These are phyloP conservation scores for Drosophila birchii DNA, from an alignment of 2,888 invertebrate genomes.

Conservation along the genomic window DNA sequence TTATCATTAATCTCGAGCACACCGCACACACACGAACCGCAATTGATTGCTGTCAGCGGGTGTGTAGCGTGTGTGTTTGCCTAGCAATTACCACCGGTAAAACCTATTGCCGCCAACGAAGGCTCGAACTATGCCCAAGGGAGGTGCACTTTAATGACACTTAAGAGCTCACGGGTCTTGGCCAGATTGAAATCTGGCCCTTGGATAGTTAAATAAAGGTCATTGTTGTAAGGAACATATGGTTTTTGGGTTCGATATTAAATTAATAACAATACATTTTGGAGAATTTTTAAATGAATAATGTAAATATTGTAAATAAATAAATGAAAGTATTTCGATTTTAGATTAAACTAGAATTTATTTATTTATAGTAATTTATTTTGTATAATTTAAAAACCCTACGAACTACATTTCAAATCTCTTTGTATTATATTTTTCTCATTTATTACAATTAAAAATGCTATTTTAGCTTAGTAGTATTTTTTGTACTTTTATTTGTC, in stretches of 20 bases:
- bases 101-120: not conserved
- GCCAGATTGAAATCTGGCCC: conserved; percentile 3
- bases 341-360: too few relatives aligned
- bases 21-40: conserved; percentile 8
- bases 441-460: too few relatives aligned
- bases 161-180: not conserved
- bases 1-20: conserved; percentile 33
- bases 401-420: too few relatives aligned
- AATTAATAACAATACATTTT: not conserved
- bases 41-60: conserved; percentile 34
- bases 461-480: too few relatives aligned
- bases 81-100: conserved; percentile 24
- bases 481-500: too few relatives aligned
- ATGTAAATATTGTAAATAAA: too few relatives aligned
- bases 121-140: conserved; percentile 11
- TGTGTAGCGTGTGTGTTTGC: conserved; percentile 12
- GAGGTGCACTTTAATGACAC: not conserved
- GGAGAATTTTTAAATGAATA: too few relatives aligned
- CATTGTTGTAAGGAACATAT: too few relatives aligned
- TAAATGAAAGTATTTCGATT: too few relatives aligned
- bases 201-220: conserved; percentile 1
- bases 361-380: too few relatives aligned
- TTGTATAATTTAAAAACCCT: too few relatives aligned
- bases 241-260: not conserved
- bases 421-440: too few relatives aligned